Conservation (phyloP, 2,797 vertebrate species). For the Hoplostethus mediterraneus region DNA sequence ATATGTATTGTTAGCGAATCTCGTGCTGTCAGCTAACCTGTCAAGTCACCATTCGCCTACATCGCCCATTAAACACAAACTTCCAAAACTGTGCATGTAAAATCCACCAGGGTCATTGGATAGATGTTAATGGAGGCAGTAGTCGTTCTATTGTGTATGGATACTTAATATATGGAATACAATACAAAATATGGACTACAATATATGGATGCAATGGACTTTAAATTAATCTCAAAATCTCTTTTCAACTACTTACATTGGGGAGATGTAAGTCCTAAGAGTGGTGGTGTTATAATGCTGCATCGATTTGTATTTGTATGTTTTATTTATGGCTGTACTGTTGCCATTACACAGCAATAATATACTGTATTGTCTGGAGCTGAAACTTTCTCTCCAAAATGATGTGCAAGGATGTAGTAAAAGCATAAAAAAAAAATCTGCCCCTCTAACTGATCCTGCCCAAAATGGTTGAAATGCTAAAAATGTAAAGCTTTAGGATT, state of each 20-base stretch:
- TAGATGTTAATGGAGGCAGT: constrained; percentile 42
- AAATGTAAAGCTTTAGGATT: too few species aligned
- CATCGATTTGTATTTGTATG: neutral
- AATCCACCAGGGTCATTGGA: constrained; percentile 25
- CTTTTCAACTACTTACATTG: neutral
- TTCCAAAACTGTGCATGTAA: constrained; percentile 8
- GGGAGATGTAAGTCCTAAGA: too few species aligned
- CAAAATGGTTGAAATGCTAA: neutral
- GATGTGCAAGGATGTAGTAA: neutral
- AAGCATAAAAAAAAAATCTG: neutral
- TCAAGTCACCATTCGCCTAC: constrained; percentile 50
- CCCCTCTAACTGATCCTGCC: too few species aligned
- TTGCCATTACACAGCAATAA: neutral
- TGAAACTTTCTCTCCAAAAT: neutral
- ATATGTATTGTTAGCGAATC: constrained; percentile 80
- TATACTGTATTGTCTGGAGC: neutral
- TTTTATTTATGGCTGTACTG: neutral
- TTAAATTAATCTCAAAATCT: neutral
- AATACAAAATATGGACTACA: neutral
- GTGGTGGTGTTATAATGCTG: neutral
- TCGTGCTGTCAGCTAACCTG: constrained; percentile 73
- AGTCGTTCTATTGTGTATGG: constrained; percentile 14
- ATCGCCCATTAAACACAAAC: constrained; percentile 49
- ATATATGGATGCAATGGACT: neutral
- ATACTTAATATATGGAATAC: constrained; percentile 8